A percentile compares a stretch with the other conserved stretches of the same genome.
phyloP scores from a whole-genome alignment of 2,888 invertebrate genomes.

The Automeris io region DNA sequence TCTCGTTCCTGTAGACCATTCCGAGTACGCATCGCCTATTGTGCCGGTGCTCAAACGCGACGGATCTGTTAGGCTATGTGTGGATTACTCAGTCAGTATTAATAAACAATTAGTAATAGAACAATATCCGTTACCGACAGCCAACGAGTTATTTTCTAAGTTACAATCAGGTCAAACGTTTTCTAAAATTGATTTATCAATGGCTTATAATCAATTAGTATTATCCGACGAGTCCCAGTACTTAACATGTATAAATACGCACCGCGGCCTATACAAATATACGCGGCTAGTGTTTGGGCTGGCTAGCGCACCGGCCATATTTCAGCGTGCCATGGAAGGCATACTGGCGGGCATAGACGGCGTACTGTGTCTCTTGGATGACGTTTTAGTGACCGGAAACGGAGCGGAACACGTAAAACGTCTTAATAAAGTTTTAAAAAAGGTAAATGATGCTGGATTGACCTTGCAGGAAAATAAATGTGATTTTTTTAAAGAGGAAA shows the following conservation, averaged over 20 bases:
- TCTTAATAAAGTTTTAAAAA: constrained; percentile 13
- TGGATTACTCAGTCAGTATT: constrained; percentile 7
- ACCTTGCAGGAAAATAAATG: constrained; percentile 9
- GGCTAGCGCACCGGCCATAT: constrained; percentile 24
- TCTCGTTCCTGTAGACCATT: constrained; percentile 15
- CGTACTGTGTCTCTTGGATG: constrained; percentile 21
- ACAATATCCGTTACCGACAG: constrained; percentile 19
- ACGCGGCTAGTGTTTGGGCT: constrained; percentile 28
- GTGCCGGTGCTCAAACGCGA: constrained; percentile 8
- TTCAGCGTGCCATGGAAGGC: constrained; percentile 20
- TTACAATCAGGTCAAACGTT: constrained; percentile 15
- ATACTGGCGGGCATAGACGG: constrained; percentile 19
- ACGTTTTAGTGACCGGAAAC: constrained; percentile 19
- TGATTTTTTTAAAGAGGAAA: constrained; percentile 4
- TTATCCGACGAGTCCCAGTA: constrained; percentile 13
- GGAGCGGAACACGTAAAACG: constrained; percentile 8
- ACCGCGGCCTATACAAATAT: constrained; percentile 24
- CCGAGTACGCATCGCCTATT: constrained; percentile 9
- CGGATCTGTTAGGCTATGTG: constrained; percentile 8
- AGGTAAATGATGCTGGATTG: constrained; percentile 15
- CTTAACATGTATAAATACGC: constrained; percentile 24
- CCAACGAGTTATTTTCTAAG: constrained; percentile 20
- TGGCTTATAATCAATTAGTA: constrained; percentile 20
- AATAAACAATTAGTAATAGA: constrained; percentile 21
- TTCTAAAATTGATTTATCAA: constrained; percentile 17